phyloP scores from a whole-genome alignment of 30 jellyfish, hydroid and myxozoan species.

The Phacellophora camtschatica region DNA sequence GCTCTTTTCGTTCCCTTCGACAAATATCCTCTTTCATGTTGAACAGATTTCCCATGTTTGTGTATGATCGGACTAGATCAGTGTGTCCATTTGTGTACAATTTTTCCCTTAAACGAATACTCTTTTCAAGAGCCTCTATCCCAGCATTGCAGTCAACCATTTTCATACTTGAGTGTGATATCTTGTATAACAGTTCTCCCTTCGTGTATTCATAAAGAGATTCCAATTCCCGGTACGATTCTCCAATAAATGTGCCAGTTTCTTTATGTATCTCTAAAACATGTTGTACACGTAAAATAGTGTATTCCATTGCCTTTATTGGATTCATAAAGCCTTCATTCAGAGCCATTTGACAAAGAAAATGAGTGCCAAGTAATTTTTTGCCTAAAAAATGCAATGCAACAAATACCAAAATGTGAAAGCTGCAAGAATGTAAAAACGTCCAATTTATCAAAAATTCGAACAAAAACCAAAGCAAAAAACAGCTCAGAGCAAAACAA shows the following conservation, averaged over 20 bases:
- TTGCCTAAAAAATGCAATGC: slow-evolving; percentile 5
- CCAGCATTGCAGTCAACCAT: slow-evolving; percentile 36
- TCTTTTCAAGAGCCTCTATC: neutral
- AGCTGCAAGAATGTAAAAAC: no score
- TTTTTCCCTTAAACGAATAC: neutral
- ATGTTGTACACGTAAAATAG: slow-evolving; percentile 26
- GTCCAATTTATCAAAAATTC: no score
- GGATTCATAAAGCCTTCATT: slow-evolving; percentile 25
- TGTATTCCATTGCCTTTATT: neutral
- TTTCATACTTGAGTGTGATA: neutral
- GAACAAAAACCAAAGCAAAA: no score
- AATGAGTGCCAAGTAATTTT: neutral
- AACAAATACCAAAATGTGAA: no score
- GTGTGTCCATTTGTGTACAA: slow-evolving; percentile 11
- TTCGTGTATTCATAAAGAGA: slow-evolving; percentile 1
- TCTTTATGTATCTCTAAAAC: neutral
- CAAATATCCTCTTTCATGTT: slow-evolving; percentile 34
- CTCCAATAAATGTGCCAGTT: neutral
- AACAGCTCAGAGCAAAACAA: no score
- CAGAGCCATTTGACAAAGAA: slow-evolving; percentile 23
- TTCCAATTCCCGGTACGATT: neutral
- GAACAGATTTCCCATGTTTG: slow-evolving; percentile 1
- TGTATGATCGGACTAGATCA: slow-evolving; percentile 8
- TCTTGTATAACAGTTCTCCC: slow-evolving; percentile 11
- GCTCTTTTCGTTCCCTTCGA: neutral